phyloP scores from a whole-genome alignment of 2,113 vertebrate genomes.

The Paradoxurus hermaphroditus region DNA sequence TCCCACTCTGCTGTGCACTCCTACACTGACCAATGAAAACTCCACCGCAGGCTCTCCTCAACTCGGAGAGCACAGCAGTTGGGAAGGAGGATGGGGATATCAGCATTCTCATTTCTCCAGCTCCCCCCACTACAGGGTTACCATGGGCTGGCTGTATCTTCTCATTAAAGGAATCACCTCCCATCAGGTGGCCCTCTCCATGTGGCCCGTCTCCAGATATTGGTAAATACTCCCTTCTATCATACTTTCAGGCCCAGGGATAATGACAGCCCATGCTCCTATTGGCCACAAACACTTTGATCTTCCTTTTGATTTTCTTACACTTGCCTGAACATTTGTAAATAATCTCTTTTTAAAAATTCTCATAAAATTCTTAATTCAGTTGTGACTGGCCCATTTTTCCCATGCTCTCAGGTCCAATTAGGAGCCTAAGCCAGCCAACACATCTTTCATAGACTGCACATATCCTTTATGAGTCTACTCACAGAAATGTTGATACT shows the following conservation, averaged over 20 bases:
- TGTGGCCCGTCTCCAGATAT: neutral
- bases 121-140: neutral
- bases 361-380: neutral
- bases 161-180: neutral
- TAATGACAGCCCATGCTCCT: neutral
- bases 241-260: neutral
- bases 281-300: neutral
- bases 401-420: neutral
- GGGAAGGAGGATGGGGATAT: neutral
- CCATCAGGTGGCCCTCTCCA: neutral
- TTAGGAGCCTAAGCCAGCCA: neutral
- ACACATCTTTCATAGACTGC: neutral
- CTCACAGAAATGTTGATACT: neutral
- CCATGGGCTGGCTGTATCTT: neutral
- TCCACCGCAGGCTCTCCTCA: neutral
- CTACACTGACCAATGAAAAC: neutral
- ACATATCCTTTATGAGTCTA: neutral
- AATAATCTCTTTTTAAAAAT: neutral
- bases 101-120: neutral
- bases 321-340: neutral
- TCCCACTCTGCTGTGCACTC: neutral
- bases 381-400: neutral
- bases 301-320: neutral
- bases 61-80: neutral
- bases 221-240: neutral